Percentiles rank a stretch among this genome's conserved stretches.
These are phyloP conservation scores for Portevinia maculata DNA, from an alignment of 2,888 invertebrate genomes.

Conservation along the genomic window DNA sequence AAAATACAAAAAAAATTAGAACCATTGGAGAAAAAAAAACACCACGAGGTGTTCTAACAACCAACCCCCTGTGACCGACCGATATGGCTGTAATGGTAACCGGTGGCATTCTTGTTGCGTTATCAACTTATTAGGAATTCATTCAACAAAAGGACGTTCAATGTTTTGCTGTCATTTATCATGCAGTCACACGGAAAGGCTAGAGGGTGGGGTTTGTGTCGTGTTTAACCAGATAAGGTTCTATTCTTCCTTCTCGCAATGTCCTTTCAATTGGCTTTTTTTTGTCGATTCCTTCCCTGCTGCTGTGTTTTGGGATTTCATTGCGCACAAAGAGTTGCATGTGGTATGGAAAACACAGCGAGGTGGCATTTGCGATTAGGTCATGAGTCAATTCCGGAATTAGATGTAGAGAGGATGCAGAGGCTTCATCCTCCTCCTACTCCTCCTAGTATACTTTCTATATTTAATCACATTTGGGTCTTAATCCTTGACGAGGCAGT, in stretches of 20 bases:
- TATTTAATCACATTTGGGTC: conserved; percentile 70
- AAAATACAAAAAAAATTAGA: too few species aligned
- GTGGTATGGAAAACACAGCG: conserved; percentile 22
- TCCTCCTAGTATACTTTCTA: not conserved
- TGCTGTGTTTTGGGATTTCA: conserved; percentile 64
- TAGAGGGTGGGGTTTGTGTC: conserved; percentile 35
- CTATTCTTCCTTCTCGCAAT: conserved; percentile 35
- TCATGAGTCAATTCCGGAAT: conserved; percentile 73
- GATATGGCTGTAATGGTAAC: conserved; percentile 27
- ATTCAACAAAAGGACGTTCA: conserved; percentile 74
- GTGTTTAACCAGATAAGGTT: conserved; percentile 73
- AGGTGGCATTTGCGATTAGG: conserved; percentile 66
- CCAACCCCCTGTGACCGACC: conserved; percentile 49
- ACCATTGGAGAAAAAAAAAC: conserved; percentile 12
- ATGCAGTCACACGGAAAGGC: conserved; percentile 71
- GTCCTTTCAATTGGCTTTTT: conserved; percentile 27
- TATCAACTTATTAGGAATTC: conserved; percentile 75
- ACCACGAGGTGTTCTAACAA: conserved; percentile 45
- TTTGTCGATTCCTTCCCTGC: conserved; percentile 2
- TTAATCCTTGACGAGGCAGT: conserved; percentile 66
- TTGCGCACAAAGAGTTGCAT: conserved; percentile 62
- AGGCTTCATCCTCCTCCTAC: conserved; percentile 33
- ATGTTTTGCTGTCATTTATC: conserved; percentile 74
- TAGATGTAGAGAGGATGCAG: conserved; percentile 54
- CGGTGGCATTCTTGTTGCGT: conserved; percentile 73